phyloP scores from a whole-genome alignment of 2,113 vertebrate species.

The Hyperopisus bebe region DNA sequence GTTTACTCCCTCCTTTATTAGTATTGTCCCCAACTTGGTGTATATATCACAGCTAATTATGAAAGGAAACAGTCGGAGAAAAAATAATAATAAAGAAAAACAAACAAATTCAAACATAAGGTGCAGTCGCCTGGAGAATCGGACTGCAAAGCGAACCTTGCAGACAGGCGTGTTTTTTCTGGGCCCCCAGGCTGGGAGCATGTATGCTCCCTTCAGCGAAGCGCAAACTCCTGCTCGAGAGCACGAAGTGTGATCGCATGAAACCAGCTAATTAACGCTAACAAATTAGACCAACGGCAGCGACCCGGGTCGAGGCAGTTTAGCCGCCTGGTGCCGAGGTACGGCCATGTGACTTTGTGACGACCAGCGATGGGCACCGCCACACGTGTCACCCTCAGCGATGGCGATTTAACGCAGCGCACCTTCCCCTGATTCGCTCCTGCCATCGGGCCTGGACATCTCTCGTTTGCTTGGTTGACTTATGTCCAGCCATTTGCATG shows the following conservation, averaged over 20 bases:
- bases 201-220: background rate
- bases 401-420: background rate
- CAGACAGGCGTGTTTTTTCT: background rate
- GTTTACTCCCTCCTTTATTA: background rate
- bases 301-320: conserved; percentile 75
- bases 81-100: background rate
- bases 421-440: background rate
- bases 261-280: conserved; percentile 90
- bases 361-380: conserved; percentile 55
- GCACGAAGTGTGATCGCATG: conserved; percentile 77
- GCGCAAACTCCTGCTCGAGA: conserved; percentile 57
- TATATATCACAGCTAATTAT: conserved; percentile 19
- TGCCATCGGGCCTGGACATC: background rate
- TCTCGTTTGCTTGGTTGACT: background rate
- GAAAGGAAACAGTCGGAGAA: background rate
- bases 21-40: background rate
- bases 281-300: conserved; percentile 93
- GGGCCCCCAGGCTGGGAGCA: background rate
- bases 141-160: conserved; percentile 55
- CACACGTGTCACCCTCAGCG: conserved; percentile 45
- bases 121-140: conserved; percentile 86
- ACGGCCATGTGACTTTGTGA: conserved; percentile 76
- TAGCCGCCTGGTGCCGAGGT: conserved; percentile 79
- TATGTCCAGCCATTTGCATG: background rate
- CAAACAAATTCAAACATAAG: conserved; percentile 49